Conservation (phyloP, 2,113 vertebrate species). For the Tricholaema leucomelas region DNA sequence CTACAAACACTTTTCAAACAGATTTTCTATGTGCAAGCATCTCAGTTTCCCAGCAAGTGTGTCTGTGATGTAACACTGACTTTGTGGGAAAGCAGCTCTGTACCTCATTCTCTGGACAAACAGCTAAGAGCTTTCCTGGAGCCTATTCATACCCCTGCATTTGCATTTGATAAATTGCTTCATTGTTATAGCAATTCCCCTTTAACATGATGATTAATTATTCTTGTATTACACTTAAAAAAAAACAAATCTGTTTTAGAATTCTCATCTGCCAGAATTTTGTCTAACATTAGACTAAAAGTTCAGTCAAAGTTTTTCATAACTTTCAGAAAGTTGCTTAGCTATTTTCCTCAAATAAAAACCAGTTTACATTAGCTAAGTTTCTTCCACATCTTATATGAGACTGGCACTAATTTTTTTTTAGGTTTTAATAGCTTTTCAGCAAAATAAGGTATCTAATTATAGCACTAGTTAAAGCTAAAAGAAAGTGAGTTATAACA, state of each 20-base stretch:
- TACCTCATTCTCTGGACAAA: neutral
- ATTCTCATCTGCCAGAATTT: neutral
- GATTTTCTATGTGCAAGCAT: neutral
- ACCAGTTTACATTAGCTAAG: neutral
- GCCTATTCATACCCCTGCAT: slow-evolving; percentile 25
- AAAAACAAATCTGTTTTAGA: neutral
- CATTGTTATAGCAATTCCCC: neutral
- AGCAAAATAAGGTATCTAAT: neutral
- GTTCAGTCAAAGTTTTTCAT: neutral
- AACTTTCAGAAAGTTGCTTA: neutral
- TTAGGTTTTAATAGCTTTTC: neutral
- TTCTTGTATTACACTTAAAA: neutral
- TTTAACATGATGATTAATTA: neutral
- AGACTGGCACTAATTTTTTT: neutral
- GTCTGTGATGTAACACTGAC: neutral
- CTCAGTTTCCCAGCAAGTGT: slow-evolving; percentile 12
- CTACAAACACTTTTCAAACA: neutral
- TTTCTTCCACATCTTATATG: neutral
- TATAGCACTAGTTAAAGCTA: neutral
- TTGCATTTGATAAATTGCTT: slow-evolving; percentile 47
- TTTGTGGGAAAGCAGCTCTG: slow-evolving; percentile 25
- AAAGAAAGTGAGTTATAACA: neutral
- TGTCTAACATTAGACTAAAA: neutral
- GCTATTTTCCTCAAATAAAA: neutral
- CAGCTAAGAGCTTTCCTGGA: neutral